These are phyloP conservation scores for honey bee (Apis mellifera) DNA, from an alignment of 1,140 invertebrate genomes.

Conservation along the genomic window Amel_HAv3.1 CM009931.2:11347001-11347500, in stretches of 20 bases:
- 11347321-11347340: background rate
- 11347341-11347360: conserved; percentile 14
- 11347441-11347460: background rate
- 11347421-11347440: conserved; percentile 6
- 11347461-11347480: background rate
- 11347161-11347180: background rate
- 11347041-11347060: conserved; percentile 46
- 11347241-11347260: too few species aligned
- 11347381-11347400: conserved; percentile 35
- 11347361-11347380: conserved; percentile 12
- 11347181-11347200: background rate
- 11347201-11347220: background rate
- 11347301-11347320: background rate
- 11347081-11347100: conserved; percentile 58
- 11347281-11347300: background rate
- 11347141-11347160: conserved; percentile 5
- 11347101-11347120: conserved; percentile 58
- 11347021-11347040: conserved; percentile 51
- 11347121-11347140: conserved; percentile 26
- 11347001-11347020: conserved; percentile 40
- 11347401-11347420: background rate
- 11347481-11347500: background rate
- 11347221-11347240: background rate
- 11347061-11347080: conserved; percentile 53
- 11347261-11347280: too few species aligned